phyloP scores from a whole-genome alignment of 1,140 invertebrate genomes.

The Hestina assimilis region DNA sequence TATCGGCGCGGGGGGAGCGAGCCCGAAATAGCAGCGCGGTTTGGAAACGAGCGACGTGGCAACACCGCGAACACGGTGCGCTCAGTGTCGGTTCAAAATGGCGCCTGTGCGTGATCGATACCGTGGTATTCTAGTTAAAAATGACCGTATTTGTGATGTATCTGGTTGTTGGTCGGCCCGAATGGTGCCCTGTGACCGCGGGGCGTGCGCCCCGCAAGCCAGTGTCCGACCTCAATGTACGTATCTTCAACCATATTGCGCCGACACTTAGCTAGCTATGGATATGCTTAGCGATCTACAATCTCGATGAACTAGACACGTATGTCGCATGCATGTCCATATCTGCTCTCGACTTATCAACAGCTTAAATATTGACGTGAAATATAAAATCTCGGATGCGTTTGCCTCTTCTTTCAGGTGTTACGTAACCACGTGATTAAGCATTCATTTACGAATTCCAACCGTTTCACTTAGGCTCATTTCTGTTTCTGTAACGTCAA shows the following conservation, averaged over 20 bases:
- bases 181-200: slow-evolving; percentile 56
- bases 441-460: background rate
- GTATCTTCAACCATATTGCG: slow-evolving; percentile 71
- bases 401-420: slow-evolving; percentile 32
- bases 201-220: slow-evolving; percentile 50
- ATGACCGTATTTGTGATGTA: slow-evolving; percentile 70
- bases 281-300: slow-evolving; percentile 47
- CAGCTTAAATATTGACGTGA: slow-evolving; percentile 25
- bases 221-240: slow-evolving; percentile 65
- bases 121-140: slow-evolving; percentile 68
- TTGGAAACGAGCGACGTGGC: slow-evolving; percentile 70
- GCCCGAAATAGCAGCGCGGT: slow-evolving; percentile 71
- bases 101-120: slow-evolving; percentile 77
- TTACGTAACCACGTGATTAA: slow-evolving; percentile 31
- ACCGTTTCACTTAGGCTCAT: background rate
- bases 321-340: slow-evolving; percentile 46
- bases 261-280: slow-evolving; percentile 66
- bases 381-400: slow-evolving; percentile 36
- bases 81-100: slow-evolving; percentile 77
- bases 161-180: slow-evolving; percentile 64
- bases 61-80: slow-evolving; percentile 61
- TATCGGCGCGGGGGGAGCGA: slow-evolving; percentile 41
- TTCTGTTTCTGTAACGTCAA: background rate
- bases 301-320: slow-evolving; percentile 45
- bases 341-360: slow-evolving; percentile 40